Base-by-base conservation (phyloP, 2,113 vertebrate genomes). In the Silurus meridionalis region DNA sequence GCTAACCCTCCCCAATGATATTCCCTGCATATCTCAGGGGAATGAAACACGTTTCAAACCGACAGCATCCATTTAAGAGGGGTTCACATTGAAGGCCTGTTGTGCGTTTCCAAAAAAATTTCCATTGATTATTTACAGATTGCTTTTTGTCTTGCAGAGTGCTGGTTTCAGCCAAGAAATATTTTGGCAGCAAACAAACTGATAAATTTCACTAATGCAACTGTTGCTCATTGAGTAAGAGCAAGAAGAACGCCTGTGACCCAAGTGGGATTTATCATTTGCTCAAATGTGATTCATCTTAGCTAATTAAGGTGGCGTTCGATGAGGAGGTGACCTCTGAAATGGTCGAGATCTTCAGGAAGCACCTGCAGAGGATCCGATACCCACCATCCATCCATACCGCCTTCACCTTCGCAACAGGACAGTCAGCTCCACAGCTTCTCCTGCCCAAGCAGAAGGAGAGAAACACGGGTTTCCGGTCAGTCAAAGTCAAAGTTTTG, bases 251-350 rank as follows among this genome's bases (percentile, higher is more conserved):
- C 21, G 46, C 11, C 3, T 63, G 48, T 79, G 74, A 17, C 0
- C 5, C 2, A 58, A 80, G 53, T 67, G n/a, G n/a, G 0, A 81
- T 63, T 83, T 60, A 69, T 25, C 1, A 13, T 69, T 23, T 46
- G 48, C 37, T 37, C 37, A 37, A 37, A 53, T 86, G 53, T 57
- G 64, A 17, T 80, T 17, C 85, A 5, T 89, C 74, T 67, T 90
- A 99, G 98, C 89, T 99, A 90, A 97, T 99, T 93, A 99, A 98
- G 92, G 97, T 99, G 89, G 97, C 97, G 10, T 99, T 99, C 93
- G 98, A 99, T 90, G 98, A 98, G 91, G 98, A 99, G 94, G 98
- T 99, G 72, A 97, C 95, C 89, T 96, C 97, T 0, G 98, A 99
- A 94, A 96, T 96, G 92, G 97, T 99, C 87, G 98, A 99, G 92